Base-by-base conservation (phyloP, 2,113 vertebrate species). In the Carettochelys insculpta region DNA sequence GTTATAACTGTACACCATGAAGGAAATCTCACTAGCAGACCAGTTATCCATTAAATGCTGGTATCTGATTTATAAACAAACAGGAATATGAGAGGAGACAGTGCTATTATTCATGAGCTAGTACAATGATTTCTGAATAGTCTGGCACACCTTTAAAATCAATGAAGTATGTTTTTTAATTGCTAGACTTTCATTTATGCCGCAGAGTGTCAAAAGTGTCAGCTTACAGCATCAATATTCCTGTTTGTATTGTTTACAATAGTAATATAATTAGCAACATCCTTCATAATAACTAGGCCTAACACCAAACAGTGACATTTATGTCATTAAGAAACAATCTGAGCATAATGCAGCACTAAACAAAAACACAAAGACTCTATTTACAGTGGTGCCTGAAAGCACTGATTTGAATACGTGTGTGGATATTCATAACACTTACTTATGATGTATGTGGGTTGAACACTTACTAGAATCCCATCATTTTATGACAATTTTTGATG, bases 181-280 rank as follows among this genome's bases (percentile, higher is more conserved):
- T 75, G n/a, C 16, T 82, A 13, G 8, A 82, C 83, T 95, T 95
- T 90, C 80, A 84, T 78, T 83, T 95, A 92, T 89, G 24, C 61
- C 75, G 90, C 24, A 34, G 58, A 54, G 27, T 90, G 94, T 86
- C 61, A 93, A 92, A 95, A 92, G 8, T 89, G 81, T 94, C 86
- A 94, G 34, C 31, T 90, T 79, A 92, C 88, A 51, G 24, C 80
- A 86, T 31, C 93, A 84, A 80, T 92, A 47, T 85, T 92, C 90
- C 71, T 82, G 58, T 80, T 96, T 85, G 58, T 94, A 86, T 94
- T 95, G 45, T 82, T 85, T 92, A 86, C 81, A 82, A 3, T 83
- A 88, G 88, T 94, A 91, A 43, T 48, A 85, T 94, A 96, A 94
- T 96, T 95, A 94, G 51, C 11, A 81, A 19, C 83, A 83, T 82